Conservation (phyloP, 37 sponge, comb jelly and placozoan genomes). For the Cliona cf. orientalis region DNA sequence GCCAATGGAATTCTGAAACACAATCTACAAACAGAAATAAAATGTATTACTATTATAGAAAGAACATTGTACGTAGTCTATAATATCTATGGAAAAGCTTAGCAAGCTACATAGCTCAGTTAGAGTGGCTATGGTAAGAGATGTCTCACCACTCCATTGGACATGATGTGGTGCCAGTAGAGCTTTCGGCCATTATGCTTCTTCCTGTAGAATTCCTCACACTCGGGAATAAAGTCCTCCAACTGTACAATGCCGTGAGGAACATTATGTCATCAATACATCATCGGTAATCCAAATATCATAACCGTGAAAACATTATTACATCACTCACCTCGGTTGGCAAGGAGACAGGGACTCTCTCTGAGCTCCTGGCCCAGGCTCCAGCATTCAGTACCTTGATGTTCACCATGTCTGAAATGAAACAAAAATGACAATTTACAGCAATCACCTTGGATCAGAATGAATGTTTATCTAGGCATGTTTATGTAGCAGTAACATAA, state of each 20-base stretch:
- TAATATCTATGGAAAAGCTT: neutral
- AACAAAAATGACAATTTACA: neutral
- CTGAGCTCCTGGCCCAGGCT: conserved; percentile 91
- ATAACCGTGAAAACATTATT: too few species aligned
- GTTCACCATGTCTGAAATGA: conserved; percentile 71
- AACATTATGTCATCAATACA: neutral
- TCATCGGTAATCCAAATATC: neutral
- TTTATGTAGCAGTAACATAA: neutral
- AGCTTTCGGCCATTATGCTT: conserved; percentile 87
- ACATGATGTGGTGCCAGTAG: conserved; percentile 92
- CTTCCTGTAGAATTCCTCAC: conserved; percentile 87
- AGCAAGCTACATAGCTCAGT: neutral
- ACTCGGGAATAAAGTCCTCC: conserved; percentile 89
- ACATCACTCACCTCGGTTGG: conserved; percentile 68
- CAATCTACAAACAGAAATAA: conserved; percentile 52
- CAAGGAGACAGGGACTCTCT: conserved; percentile 84
- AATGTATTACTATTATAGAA: neutral
- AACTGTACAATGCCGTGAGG: conserved; percentile 23
- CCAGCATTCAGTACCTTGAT: conserved; percentile 93
- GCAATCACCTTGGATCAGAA: neutral
- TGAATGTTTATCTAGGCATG: neutral
- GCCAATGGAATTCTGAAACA: conserved; percentile 79
- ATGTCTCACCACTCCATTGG: conserved; percentile 88
- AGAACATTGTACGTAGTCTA: neutral
- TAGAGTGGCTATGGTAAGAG: neutral